These are phyloP conservation scores for Tetheella fluctuosa DNA, from an alignment of 2,888 invertebrate genomes.

Conservation along the genomic window DNA sequence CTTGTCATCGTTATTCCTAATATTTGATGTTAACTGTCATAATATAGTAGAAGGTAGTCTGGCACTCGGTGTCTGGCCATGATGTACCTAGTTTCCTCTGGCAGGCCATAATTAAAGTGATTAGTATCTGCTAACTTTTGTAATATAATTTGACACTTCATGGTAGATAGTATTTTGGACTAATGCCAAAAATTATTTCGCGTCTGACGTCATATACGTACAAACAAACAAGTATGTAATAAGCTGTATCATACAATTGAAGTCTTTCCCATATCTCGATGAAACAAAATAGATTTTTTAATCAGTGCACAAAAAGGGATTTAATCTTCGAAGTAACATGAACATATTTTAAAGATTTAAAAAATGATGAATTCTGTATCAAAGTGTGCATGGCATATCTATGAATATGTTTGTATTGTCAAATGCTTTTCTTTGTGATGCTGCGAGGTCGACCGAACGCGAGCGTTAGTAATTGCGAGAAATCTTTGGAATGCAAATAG, in stretches of 20 bases:
- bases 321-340: not conserved
- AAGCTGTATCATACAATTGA: no score
- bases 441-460: not conserved
- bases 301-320: no score
- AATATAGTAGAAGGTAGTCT: not conserved
- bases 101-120: not conserved
- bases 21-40: not conserved
- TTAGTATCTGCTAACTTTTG: not conserved
- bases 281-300: no score
- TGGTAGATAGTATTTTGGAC: slow-evolving; percentile 17
- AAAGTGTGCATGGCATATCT: not conserved
- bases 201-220: slow-evolving; percentile 22
- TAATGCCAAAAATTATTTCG: slow-evolving; percentile 21
- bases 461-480: not conserved
- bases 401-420: not conserved
- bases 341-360: no score
- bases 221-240: not conserved
- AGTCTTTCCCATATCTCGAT: no score
- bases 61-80: not conserved
- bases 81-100: not conserved
- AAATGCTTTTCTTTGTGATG: not conserved
- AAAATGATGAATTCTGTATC: not conserved
- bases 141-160: not conserved
- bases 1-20: not conserved
- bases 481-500: slow-evolving; percentile 5